Evolutionary conservation across 1,140 invertebrate species (phyloP).

Genomic region (Ectropis grisescens): DNA sequence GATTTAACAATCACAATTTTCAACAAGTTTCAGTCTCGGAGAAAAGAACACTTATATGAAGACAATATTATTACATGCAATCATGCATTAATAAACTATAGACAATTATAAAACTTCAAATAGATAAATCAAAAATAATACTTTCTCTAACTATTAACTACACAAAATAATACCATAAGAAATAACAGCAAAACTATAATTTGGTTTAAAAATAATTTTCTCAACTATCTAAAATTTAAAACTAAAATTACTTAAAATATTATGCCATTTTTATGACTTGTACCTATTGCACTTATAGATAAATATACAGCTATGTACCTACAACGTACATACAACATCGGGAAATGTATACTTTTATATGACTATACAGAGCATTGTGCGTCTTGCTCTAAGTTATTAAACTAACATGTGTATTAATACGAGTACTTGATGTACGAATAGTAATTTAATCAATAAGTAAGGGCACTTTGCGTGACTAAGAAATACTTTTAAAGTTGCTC

Average conservation of each 20-base stretch:
- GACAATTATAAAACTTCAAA: constrained; percentile 11
- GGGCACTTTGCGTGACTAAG: no score
- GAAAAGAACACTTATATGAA: not conserved
- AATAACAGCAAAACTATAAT: constrained; percentile 12
- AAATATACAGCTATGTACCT: constrained; percentile 20
- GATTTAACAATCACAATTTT: no score
- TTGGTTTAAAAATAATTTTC: constrained; percentile 10
- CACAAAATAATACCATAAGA: constrained; percentile 7
- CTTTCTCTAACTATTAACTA: constrained; percentile 2
- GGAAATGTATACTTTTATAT: constrained; percentile 15
- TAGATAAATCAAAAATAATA: constrained; percentile 10
- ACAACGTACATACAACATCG: constrained; percentile 10
- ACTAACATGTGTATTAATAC: no score
- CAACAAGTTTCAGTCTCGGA: no score
- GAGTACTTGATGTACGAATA: no score
- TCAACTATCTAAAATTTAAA: constrained; percentile 5
- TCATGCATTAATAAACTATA: constrained; percentile 30
- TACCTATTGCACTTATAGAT: constrained; percentile 37
- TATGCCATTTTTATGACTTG: constrained; percentile 35
- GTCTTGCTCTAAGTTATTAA: constrained; percentile 23
- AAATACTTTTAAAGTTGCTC: no score
- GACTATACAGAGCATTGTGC: constrained; percentile 40
- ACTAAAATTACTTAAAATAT: constrained; percentile 13
- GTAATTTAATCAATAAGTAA: no score
- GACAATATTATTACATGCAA: constrained; percentile 14